phyloP scores from a whole-genome alignment of 1,140 invertebrate species.

The Polypedilum pembai region DNA sequence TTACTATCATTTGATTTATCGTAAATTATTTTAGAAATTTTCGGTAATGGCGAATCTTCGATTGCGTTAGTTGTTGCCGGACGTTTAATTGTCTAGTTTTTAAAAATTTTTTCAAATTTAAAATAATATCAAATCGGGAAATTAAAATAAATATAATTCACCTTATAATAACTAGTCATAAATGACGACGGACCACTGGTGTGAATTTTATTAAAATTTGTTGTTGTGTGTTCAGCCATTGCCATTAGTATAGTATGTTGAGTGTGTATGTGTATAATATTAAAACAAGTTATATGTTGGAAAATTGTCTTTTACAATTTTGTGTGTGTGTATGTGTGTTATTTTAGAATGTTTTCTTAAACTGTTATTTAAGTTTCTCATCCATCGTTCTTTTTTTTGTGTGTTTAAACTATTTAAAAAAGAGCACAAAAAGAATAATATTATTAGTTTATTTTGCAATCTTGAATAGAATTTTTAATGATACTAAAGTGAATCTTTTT shows the following conservation, averaged over 20 bases:
- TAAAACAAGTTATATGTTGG: slow-evolving; percentile 8
- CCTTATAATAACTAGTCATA: slow-evolving; percentile 24
- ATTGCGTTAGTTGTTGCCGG: not conserved
- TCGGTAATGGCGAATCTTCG: slow-evolving; percentile 25
- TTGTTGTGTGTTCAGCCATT: slow-evolving; percentile 21
- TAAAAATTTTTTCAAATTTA: not conserved
- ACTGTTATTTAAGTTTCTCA: slow-evolving; percentile 13
- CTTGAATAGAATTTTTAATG: too few relatives aligned
- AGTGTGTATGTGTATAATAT: not conserved
- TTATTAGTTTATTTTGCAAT: not conserved
- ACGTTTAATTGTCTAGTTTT: slow-evolving; percentile 14
- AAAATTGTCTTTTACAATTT: slow-evolving; percentile 1
- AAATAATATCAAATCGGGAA: too few relatives aligned
- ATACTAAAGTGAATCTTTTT: not conserved
- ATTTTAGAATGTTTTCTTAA: slow-evolving; percentile 8
- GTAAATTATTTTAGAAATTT: slow-evolving; percentile 14
- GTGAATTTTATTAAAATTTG: not conserved
- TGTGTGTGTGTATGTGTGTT: not conserved
- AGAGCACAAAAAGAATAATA: not conserved
- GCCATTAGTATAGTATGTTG: not conserved
- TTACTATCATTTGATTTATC: not conserved
- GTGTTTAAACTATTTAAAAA: not conserved
- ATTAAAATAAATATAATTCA: slow-evolving; percentile 10
- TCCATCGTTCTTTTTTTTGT: not conserved
- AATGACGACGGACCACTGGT: not conserved